phyloP scores from a whole-genome alignment of 2,888 invertebrate species.

The Calameuta idolon region DNA sequence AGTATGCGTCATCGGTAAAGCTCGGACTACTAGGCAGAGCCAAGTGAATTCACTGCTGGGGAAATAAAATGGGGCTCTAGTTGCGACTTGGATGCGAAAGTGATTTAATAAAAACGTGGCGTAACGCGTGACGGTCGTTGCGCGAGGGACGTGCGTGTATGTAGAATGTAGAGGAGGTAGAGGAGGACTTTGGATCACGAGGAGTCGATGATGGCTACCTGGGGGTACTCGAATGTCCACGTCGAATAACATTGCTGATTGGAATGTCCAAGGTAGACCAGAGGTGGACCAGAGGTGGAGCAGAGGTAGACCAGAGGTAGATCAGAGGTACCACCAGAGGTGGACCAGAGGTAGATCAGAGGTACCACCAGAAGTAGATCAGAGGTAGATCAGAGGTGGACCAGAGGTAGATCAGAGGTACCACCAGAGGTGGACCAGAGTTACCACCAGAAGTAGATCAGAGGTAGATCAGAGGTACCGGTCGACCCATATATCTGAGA shows the following conservation, averaged over 20 bases:
- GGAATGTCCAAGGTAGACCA: neutral
- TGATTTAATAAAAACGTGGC: neutral
- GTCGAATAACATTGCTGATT: neutral
- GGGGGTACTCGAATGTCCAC: neutral
- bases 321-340: too few species aligned
- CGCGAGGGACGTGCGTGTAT: neutral
- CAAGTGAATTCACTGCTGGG: too few species aligned
- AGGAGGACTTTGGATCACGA: neutral
- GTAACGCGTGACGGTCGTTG: neutral
- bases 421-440: too few species aligned
- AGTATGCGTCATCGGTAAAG: neutral
- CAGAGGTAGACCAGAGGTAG: too few species aligned
- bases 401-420: too few species aligned
- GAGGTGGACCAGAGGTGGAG: too few species aligned
- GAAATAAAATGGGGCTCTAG: neutral
- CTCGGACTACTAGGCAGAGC: neutral
- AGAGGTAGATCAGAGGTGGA: too few species aligned
- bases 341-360: too few species aligned
- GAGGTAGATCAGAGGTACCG: neutral
- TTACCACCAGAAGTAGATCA: too few species aligned
- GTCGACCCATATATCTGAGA: neutral
- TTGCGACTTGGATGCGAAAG: neutral
- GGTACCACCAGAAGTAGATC: too few species aligned
- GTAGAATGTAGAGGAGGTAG: neutral
- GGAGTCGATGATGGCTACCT: neutral